Percentiles rank a stretch among this genome's conserved stretches.
Conservation (phyloP, 2,888 invertebrate genomes). For the Abscondita cerata region DNA sequence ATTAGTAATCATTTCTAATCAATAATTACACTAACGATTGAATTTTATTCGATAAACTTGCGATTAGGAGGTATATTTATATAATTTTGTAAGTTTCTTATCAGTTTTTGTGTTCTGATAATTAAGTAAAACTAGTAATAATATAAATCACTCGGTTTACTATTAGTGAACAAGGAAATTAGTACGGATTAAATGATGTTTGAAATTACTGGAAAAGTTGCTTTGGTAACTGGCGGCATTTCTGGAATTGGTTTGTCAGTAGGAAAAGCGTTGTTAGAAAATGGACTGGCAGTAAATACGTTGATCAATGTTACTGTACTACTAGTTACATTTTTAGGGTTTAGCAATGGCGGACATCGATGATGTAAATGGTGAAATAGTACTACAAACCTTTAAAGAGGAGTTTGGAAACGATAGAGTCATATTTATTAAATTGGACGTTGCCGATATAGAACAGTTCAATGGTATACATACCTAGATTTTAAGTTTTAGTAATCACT, state of each 20-base stretch:
- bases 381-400: conserved; percentile 66
- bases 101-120: too few relatives aligned
- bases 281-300: conserved; percentile 58
- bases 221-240: conserved; percentile 75
- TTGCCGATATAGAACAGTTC: conserved; percentile 74
- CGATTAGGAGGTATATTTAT: too few relatives aligned
- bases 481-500: background rate
- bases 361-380: conserved; percentile 68
- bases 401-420: conserved; percentile 74
- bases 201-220: conserved; percentile 65
- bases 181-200: too few relatives aligned
- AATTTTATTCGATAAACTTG: too few relatives aligned
- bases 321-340: conserved; percentile 52
- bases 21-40: too few relatives aligned
- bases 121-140: too few relatives aligned
- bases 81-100: too few relatives aligned
- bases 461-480: conserved; percentile 62
- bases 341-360: conserved; percentile 77
- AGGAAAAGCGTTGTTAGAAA: conserved; percentile 70
- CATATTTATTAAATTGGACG: conserved; percentile 74
- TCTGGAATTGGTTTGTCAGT: conserved; percentile 74
- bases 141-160: too few relatives aligned
- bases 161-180: too few relatives aligned
- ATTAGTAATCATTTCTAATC: too few relatives aligned
- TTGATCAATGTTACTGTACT: conserved; percentile 17